Evolutionary conservation across 2,113 vertebrate genomes (phyloP), one percentile per base, ranked within the genome.

Genomic region (Anhinga anhinga): DNA sequence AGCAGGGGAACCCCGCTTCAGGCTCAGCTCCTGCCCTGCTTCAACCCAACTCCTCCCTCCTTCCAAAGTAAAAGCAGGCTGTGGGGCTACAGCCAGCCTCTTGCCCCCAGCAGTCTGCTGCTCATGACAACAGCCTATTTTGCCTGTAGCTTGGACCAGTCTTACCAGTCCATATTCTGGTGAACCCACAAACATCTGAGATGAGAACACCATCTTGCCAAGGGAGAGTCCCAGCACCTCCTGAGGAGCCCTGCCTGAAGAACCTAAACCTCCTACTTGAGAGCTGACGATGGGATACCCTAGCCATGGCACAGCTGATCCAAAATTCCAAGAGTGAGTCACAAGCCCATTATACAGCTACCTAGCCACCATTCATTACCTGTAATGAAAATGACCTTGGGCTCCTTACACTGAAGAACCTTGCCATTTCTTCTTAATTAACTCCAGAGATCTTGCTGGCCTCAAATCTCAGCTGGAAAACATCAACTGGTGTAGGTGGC

Each of bases 381-480:
- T 71, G 34, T 42, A 92, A 90, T 6, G 1, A 86, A 95, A 90
- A 96, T 82, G 45, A 93, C 62, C 76, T 52, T 20, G 19, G 47
- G 72, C 82, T 95, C n/a, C 59, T 32, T 69, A 50, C 87, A 83
- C 91, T 88, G 92, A 86, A 86, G 78, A 49, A 87, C 49, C 42
- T 92, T 59, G 50, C 72, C 47, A 86, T 88, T 88, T 91, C 86
- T 96, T 89, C 83, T 90, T 86, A 86, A 96, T 94, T 87, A 86
- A 93, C 59, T 71, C 71, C 70, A 78, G 94, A 73, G 32, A 59
- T 79, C 66, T 80, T 49, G 15, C 50, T 92, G 61, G 58, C 40
- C 67, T 94, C 80, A 85, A 82, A 79, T 89, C 82, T 72, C 78
- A 90, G 52, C 58, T 88, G 78, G 80, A 95, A 85, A 89, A 73